These are phyloP conservation scores for Thymelicus lineola DNA, from an alignment of 2,888 invertebrate species.

Conservation along the genomic window DNA sequence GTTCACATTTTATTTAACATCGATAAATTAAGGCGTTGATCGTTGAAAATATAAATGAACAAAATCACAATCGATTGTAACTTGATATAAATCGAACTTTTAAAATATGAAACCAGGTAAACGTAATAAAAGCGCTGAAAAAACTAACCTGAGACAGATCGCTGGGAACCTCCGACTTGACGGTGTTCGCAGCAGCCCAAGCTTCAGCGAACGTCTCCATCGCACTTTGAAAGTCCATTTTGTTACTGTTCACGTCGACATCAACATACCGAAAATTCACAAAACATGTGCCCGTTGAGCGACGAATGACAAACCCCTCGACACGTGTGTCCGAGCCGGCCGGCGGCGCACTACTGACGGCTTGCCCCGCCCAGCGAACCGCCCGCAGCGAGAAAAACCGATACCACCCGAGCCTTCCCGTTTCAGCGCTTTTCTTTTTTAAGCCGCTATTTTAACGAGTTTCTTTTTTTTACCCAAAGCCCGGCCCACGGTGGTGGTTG, in stretches of 20 bases:
- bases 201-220: conserved; percentile 99
- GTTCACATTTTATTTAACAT: not conserved
- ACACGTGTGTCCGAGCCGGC: conserved; percentile 84
- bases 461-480: conserved; percentile 75
- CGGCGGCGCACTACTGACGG: conserved; percentile 86
- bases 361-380: conserved; percentile 81
- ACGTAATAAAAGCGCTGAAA: conserved; percentile 32
- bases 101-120: not conserved
- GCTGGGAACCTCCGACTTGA: conserved; percentile 86
- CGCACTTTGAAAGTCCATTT: conserved; percentile 99
- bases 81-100: not conserved
- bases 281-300: conserved; percentile 69
- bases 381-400: conserved; percentile 82
- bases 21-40: not conserved
- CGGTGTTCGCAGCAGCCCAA: conserved; percentile 94
- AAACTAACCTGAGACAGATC: conserved; percentile 88
- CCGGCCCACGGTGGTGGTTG: conserved; percentile 81
- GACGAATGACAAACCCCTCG: conserved; percentile 48
- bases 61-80: not conserved
- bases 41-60: too few species aligned
- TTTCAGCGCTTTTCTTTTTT: conserved; percentile 85
- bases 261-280: conserved; percentile 80
- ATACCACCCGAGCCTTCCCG: conserved; percentile 82
- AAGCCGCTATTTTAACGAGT: conserved; percentile 84
- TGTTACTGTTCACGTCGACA: conserved; percentile 77